phyloP scores from a whole-genome alignment of 2,113 vertebrate species.

The Cygnus buccinator region DNA sequence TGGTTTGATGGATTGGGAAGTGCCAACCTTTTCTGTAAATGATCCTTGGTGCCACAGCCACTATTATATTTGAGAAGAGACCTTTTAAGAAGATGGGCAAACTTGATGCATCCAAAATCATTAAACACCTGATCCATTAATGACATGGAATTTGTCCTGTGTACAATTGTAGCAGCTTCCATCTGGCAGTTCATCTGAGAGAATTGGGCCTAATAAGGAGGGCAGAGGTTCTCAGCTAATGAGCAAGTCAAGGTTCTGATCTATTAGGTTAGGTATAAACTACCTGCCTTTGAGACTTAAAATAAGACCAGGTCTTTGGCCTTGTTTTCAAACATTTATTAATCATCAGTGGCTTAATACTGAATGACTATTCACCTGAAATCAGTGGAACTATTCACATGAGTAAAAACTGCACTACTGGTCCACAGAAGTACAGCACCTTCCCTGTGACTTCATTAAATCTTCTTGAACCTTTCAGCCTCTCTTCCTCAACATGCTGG shows the following conservation, averaged over 20 bases:
- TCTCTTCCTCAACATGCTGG: background rate
- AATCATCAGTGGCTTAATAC: constrained; percentile 23
- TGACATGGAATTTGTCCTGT: constrained; percentile 47
- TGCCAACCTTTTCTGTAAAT: background rate
- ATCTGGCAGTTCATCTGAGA: constrained; percentile 33
- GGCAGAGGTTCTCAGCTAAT: constrained; percentile 66
- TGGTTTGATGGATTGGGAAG: constrained; percentile 20
- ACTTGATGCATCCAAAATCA: constrained; percentile 50
- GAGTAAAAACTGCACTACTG: background rate
- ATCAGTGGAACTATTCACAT: background rate
- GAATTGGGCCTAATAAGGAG: constrained; percentile 46
- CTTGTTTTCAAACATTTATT: constrained; percentile 51
- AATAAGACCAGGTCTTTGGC: background rate
- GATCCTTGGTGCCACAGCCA: background rate
- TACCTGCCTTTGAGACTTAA: constrained; percentile 35
- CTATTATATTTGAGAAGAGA: background rate
- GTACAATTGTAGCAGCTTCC: constrained; percentile 28
- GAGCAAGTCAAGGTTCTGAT: constrained; percentile 48
- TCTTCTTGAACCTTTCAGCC: background rate
- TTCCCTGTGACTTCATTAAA: background rate
- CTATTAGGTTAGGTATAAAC: constrained; percentile 52
- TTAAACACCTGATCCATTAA: constrained; percentile 45
- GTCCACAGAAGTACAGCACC: background rate
- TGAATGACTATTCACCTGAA: background rate
- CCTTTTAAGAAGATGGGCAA: constrained; percentile 20